These are phyloP conservation scores for Variabilichromis moorii DNA, from an alignment of 2,113 vertebrate species.

Conservation along the genomic window DNA sequence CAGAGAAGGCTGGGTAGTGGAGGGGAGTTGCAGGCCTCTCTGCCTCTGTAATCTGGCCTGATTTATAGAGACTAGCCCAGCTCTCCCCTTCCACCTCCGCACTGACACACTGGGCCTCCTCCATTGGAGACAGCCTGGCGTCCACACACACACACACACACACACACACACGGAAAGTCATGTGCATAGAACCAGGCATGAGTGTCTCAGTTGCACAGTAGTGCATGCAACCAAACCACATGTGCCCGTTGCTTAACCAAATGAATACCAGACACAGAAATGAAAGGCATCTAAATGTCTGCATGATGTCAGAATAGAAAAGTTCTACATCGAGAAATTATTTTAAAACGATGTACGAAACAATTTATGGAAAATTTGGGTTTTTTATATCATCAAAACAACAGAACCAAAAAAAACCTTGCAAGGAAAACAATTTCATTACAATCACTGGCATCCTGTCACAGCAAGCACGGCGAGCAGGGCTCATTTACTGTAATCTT, in stretches of 20 bases:
- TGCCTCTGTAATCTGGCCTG: constrained; percentile 96
- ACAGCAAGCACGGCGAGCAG: not conserved
- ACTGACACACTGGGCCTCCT: constrained; percentile 78
- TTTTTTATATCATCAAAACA: not conserved
- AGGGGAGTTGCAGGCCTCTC: constrained; percentile 75
- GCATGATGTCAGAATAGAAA: constrained; percentile 4
- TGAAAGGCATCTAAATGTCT: constrained; percentile 8
- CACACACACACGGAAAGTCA: constrained; percentile 69
- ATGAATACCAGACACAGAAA: constrained; percentile 46
- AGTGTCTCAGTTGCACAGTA: constrained; percentile 44
- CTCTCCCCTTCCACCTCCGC: constrained; percentile 72
- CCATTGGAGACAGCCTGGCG: constrained; percentile 97
- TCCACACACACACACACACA: constrained; percentile 73
- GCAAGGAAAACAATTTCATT: not conserved
- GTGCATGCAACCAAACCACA: constrained; percentile 49
- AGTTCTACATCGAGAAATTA: not conserved
- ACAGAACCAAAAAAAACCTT: not conserved
- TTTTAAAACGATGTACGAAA: not conserved
- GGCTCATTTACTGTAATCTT: not conserved
- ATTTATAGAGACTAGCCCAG: constrained; percentile 82
- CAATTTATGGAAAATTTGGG: not conserved
- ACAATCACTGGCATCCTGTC: not conserved
- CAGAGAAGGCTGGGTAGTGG: constrained; percentile 85
- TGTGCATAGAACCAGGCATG: constrained; percentile 4
- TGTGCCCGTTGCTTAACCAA: constrained; percentile 35